Percentiles rank a stretch among this genome's conserved stretches.
Evolutionary conservation across 2,113 vertebrate species (phyloP).

Genomic region (Zapus hudsonius): DNA sequence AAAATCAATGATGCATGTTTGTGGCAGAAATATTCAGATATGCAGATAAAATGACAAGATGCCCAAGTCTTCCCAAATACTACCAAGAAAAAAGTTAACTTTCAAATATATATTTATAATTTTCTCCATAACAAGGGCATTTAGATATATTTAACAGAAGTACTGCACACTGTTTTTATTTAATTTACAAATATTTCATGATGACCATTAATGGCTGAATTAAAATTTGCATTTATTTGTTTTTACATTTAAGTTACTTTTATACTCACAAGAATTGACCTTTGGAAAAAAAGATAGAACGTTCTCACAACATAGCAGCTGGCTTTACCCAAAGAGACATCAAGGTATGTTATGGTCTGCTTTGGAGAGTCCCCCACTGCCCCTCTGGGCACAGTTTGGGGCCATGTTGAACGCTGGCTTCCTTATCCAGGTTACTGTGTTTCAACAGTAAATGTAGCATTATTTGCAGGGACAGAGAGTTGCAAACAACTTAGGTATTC

Average conservation of each 20-base stretch:
- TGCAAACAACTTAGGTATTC: background rate
- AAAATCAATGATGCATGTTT: background rate
- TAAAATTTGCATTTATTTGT: background rate
- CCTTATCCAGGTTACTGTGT: background rate
- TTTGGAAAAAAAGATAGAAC: background rate
- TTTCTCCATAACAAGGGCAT: background rate
- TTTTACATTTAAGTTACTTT: background rate
- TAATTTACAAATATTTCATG: background rate
- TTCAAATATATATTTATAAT: background rate
- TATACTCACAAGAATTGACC: slow-evolving; percentile 12
- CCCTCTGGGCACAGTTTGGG: no score
- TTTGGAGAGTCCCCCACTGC: background rate
- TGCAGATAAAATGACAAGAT: background rate
- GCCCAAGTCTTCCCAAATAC: background rate
- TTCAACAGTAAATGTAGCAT: background rate
- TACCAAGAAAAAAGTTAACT: background rate
- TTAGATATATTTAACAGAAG: background rate
- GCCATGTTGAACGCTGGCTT: background rate
- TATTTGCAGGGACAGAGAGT: background rate
- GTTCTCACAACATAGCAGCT: no score
- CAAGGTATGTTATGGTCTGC: background rate
- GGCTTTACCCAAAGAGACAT: background rate
- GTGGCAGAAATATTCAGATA: background rate
- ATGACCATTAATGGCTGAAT: background rate
- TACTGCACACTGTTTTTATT: background rate